These are phyloP conservation scores for Pionites leucogaster DNA, from an alignment of 2,113 vertebrate genomes.

Conservation along the genomic window DNA sequence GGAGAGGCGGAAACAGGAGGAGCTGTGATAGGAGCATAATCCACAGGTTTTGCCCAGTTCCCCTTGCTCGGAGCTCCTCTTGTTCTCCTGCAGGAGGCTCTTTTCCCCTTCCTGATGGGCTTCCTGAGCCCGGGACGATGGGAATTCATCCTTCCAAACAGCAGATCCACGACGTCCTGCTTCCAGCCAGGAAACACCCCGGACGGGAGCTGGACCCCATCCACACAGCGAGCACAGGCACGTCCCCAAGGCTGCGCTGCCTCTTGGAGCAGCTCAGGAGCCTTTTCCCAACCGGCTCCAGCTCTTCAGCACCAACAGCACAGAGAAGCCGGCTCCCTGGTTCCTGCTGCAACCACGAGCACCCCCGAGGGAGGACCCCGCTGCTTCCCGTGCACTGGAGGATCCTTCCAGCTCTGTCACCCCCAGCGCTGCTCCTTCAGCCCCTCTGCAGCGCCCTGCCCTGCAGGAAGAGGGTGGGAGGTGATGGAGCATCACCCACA, in stretches of 20 bases:
- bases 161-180: not conserved
- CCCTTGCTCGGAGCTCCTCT: not conserved
- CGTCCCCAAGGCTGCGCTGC: not conserved
- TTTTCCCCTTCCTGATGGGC: not conserved
- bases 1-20: not conserved
- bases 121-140: accelerated
- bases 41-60: not conserved
- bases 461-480: constrained; percentile 1
- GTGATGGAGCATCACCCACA: not conserved
- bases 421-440: not conserved
- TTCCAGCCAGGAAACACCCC: not conserved
- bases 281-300: not conserved
- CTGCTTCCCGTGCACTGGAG: accelerated
- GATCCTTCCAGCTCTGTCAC: not conserved
- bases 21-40: not conserved
- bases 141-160: not conserved
- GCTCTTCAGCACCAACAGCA: not conserved
- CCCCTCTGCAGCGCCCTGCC: not conserved
- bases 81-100: not conserved
- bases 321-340: not conserved
- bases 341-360: accelerated
- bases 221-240: not conserved
- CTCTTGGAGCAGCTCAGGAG: not conserved
- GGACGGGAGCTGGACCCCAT: not conserved
- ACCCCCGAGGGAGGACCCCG: not conserved